Conservation (phyloP, 2,113 vertebrate species). For the Hippotragus niger region DNA sequence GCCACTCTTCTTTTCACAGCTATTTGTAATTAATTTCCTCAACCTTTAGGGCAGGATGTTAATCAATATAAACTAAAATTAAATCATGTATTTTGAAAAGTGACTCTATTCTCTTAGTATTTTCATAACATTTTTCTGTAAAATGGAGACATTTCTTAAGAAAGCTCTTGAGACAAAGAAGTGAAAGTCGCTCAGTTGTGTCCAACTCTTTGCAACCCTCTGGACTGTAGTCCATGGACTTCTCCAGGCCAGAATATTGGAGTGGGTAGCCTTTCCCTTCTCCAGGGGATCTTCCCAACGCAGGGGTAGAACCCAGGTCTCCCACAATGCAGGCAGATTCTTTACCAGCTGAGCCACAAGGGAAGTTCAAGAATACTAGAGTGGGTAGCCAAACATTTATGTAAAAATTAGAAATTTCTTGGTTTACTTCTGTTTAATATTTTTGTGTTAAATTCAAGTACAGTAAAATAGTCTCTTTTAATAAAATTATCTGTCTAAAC, state of each 20-base stretch:
- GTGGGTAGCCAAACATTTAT: neutral
- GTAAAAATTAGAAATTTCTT: neutral
- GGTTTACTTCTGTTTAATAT: neutral
- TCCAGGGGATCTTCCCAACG: neutral
- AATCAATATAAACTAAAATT: conserved; percentile 14
- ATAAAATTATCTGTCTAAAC: neutral
- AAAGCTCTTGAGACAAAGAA: neutral
- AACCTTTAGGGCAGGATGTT: neutral
- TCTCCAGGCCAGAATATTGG: neutral
- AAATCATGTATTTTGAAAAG: neutral
- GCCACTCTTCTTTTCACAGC: too few relatives aligned
- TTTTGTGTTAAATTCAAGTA: conserved; percentile 24
- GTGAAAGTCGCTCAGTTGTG: neutral
- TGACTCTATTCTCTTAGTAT: neutral
- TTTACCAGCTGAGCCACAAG: neutral
- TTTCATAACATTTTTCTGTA: neutral
- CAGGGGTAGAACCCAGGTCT: neutral
- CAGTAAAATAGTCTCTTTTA: neutral
- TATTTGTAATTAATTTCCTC: neutral
- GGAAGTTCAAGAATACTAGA: neutral
- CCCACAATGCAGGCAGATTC: neutral
- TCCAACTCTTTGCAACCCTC: neutral
- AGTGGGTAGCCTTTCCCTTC: neutral
- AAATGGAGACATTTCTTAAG: neutral
- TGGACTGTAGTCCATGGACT: neutral